Evolutionary conservation across 2,888 invertebrate genomes (phyloP).

Genomic region (Pyralis farinalis): DNA sequence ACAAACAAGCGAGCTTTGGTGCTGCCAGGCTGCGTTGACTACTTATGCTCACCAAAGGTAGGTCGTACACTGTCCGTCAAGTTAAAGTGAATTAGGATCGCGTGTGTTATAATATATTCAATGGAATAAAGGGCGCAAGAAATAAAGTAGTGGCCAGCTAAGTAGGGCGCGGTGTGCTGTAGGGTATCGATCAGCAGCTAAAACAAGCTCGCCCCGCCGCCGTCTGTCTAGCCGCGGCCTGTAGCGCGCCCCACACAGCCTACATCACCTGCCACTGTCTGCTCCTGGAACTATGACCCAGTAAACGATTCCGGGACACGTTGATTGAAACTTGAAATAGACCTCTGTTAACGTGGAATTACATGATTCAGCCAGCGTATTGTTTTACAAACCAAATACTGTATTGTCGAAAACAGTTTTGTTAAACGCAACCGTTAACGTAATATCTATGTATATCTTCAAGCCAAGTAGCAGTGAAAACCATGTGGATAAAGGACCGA

Average conservation of each 20-base stretch:
- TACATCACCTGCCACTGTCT: constrained; percentile 49
- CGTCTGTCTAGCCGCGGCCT: constrained; percentile 56
- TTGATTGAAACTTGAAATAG: constrained; percentile 58
- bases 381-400: too few relatives aligned
- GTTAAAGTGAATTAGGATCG: not conserved
- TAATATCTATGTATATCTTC: too few relatives aligned
- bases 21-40: too few relatives aligned
- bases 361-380: constrained; percentile 29
- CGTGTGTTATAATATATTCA: constrained; percentile 35
- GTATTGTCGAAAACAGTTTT: too few relatives aligned
- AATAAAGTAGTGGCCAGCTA: constrained; percentile 57
- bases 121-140: constrained; percentile 51
- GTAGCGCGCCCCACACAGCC: constrained; percentile 40
- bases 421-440: too few relatives aligned
- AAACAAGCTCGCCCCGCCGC: constrained; percentile 59
- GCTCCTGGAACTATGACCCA: constrained; percentile 65
- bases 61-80: too few relatives aligned
- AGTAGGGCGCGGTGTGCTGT: constrained; percentile 64
- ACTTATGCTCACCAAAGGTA: too few relatives aligned
- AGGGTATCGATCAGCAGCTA: constrained; percentile 70
- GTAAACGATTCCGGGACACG: constrained; percentile 51
- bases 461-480: too few relatives aligned
- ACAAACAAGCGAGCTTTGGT: too few relatives aligned
- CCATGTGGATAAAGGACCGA: too few relatives aligned
- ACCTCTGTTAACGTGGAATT: constrained; percentile 45